These are phyloP conservation scores for Ostrea denselamellosa DNA, from an alignment of 1,140 invertebrate genomes.

Conservation along the genomic window DNA sequence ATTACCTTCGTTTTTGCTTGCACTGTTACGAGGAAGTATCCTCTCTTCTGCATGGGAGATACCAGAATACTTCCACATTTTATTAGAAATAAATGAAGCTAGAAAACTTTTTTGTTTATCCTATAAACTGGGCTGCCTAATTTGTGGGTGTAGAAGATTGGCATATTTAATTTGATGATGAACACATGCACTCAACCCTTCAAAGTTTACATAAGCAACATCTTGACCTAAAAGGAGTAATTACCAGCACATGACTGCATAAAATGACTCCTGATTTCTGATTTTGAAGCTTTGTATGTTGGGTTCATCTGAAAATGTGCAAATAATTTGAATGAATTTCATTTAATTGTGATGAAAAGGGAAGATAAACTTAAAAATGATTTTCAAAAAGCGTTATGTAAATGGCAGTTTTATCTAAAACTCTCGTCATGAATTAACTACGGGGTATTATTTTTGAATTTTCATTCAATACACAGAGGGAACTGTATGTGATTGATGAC, in stretches of 20 bases:
- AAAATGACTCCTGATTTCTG: not conserved
- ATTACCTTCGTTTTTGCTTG: slow-evolving; percentile 26
- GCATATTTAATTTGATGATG: slow-evolving; percentile 34
- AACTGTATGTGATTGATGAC: not conserved
- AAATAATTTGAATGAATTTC: not conserved
- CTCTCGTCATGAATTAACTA: not conserved
- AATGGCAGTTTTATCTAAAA: slow-evolving; percentile 19
- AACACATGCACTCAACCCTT: slow-evolving; percentile 28
- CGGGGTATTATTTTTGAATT: not conserved
- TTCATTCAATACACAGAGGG: not conserved
- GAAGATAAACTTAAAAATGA: slow-evolving; percentile 17
- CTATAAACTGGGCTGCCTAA: not conserved
- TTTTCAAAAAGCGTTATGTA: not conserved
- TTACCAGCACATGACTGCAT: slow-evolving; percentile 10
- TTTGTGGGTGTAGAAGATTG: slow-evolving; percentile 24
- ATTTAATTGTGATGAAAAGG: not conserved
- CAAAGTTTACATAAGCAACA: slow-evolving; percentile 23
- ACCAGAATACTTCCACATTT: not conserved
- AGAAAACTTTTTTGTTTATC: slow-evolving; percentile 8
- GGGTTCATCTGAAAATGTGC: not conserved
- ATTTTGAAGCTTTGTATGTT: not conserved
- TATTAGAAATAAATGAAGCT: slow-evolving; percentile 24
- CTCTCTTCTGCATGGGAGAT: not conserved
- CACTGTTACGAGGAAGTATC: not conserved
- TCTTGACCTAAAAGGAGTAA: slow-evolving; percentile 15